Conservation (phyloP, 2,113 vertebrate species). For the Chiloscyllium plagiosum region DNA sequence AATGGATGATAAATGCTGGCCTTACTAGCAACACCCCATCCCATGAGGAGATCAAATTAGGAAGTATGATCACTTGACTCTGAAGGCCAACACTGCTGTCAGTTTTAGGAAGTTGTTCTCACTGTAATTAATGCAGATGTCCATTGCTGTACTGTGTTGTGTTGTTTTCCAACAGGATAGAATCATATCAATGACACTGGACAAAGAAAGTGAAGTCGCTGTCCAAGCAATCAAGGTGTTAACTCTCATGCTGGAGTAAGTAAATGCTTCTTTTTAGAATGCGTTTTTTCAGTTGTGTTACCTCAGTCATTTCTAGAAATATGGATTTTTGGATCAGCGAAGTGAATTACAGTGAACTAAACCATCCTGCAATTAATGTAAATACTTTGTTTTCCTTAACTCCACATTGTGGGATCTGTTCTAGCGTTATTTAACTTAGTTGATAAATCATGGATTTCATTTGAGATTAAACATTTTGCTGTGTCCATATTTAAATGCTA, state of each 20-base stretch:
- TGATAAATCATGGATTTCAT: too few relatives aligned
- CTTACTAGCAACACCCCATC: too few relatives aligned
- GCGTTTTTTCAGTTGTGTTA: neutral
- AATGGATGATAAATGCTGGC: too few relatives aligned
- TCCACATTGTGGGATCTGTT: too few relatives aligned
- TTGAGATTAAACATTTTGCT: too few relatives aligned
- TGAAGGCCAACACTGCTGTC: neutral
- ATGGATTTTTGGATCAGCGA: neutral
- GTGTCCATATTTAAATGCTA: too few relatives aligned
- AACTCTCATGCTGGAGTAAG: conserved; percentile 76
- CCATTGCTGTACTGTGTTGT: neutral
- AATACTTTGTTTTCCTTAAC: neutral
- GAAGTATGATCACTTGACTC: too few relatives aligned
- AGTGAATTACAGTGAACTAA: neutral
- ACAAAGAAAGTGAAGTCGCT: conserved; percentile 83
- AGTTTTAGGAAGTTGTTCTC: neutral
- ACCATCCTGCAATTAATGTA: neutral
- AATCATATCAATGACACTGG: conserved; percentile 82
- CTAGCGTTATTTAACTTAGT: too few relatives aligned
- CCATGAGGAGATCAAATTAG: too few relatives aligned
- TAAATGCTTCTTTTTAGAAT: conserved; percentile 41
- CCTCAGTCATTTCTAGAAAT: neutral
- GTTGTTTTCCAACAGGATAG: conserved; percentile 63
- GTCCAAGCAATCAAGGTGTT: conserved; percentile 82
- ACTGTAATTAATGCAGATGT: neutral